Percentiles rank a stretch among this genome's conserved stretches.
Evolutionary conservation across 2,797 vertebrate species (phyloP).

Genomic region (Microcaecilia unicolor): DNA sequence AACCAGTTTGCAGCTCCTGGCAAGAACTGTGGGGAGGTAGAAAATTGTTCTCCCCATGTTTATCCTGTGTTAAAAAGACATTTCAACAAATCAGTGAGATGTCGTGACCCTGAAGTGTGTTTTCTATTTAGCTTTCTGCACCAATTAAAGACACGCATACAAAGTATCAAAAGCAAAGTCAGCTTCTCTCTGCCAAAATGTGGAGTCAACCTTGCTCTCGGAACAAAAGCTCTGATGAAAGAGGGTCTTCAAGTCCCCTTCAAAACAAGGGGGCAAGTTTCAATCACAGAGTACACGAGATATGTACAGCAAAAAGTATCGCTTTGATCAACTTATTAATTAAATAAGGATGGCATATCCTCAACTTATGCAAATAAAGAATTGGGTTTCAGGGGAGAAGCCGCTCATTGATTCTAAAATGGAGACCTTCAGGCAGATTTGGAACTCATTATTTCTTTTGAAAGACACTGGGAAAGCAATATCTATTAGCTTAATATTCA

Average conservation of each 20-base stretch:
- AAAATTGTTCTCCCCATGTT: not conserved
- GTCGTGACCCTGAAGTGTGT: slow-evolving; percentile 17
- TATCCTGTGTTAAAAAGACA: not conserved
- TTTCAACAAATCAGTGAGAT: slow-evolving; percentile 18
- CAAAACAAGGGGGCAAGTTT: slow-evolving; percentile 26
- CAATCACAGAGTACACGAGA: slow-evolving; percentile 10
- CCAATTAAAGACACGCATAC: slow-evolving; percentile 16
- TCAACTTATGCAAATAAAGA: slow-evolving; percentile 8
- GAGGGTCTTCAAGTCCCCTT: slow-evolving; percentile 32
- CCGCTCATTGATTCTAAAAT: too few species aligned
- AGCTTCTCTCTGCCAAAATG: too few species aligned
- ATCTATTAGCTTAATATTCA: too few species aligned
- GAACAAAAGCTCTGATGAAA: slow-evolving; percentile 40
- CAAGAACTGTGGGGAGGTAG: not conserved
- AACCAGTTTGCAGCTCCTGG: not conserved
- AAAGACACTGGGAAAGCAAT: too few species aligned
- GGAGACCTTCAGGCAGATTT: too few species aligned
- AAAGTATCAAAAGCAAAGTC: not conserved
- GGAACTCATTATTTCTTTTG: too few species aligned
- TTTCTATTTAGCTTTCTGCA: slow-evolving; percentile 26
- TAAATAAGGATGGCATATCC: slow-evolving; percentile 16
- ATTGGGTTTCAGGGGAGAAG: not conserved
- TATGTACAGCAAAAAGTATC: slow-evolving; percentile 25
- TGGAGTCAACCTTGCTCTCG: slow-evolving; percentile 35
- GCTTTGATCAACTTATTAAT: slow-evolving; percentile 21